Evolutionary conservation across 2,797 vertebrate species (phyloP), one percentile per base, ranked within the genome.

Genomic region (Sebastes iracundus): DNA sequence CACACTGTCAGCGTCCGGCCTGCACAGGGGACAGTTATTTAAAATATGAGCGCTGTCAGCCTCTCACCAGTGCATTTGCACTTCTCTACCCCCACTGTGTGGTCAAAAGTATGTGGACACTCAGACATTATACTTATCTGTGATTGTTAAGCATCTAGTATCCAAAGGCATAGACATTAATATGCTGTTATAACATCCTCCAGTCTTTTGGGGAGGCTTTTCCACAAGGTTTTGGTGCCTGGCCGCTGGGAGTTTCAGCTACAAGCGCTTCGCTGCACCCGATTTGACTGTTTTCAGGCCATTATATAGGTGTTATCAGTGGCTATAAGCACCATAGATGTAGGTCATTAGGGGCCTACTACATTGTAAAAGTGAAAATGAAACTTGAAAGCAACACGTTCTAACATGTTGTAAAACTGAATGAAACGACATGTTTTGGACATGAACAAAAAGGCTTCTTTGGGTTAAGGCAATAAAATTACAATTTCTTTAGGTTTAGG

Each of bases 41-140:
- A 90, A 92, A 92, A 92, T 84, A 84, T 75, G 77, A 86, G 84
- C 65, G 23, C 88, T 88, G 87, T 79, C 84, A 25, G 65, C 32
- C 49, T 14, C 38, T 63, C 71, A 74, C 60, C 56, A 56, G 9
- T 28, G 52, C 27, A 33, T 49, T 18, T 33, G 12, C 59, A 80
- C 59, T 60, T 77, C 62, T 53, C 23, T 79, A 2, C 32, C 33
- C 33, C n/a, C 0, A 1, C 20, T n/a, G 16, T 61, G 2, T 72
- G 42, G 49, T 10, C 67, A 32, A 22, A 69, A 35, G 18, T 71
- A 59, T 55, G 22, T 6, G 14, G 77, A 77, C 68, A 16, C 28
- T 16, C 5, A 0, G 2, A 7, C 25, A 1, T 65, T 35, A 35
- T 18, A 55, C 23, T 9, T 35, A 1, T 16, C 23, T 33, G 13